Base-by-base conservation (phyloP, 2,113 vertebrate species). In the Calidris pygmaea region DNA sequence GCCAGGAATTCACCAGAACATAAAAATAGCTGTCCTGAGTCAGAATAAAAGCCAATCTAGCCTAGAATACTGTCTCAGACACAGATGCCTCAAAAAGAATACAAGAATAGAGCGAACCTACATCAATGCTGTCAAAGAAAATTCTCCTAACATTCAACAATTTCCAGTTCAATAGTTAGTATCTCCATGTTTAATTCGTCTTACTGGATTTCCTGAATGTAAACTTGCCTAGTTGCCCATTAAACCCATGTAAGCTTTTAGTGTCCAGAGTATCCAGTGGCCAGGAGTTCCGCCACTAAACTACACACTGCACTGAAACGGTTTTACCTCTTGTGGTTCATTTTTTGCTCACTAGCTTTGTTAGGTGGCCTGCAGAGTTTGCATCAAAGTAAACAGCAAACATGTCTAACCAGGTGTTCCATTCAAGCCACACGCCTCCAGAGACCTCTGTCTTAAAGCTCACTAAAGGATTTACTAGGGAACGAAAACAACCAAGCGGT, bases 361-460 rank as follows among this genome's bases (percentile, higher is more conserved):
- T 34, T 20, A 35, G 59, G 39, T 11, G n/a, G 3, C 26, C 29
- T 24, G 14, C 50, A 79, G 39, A 73, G 7, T 7, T 17, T 47
- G 15, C 53, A 83, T 43, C 13, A 67, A 48, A 66, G 27, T 56
- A 62, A 73, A 41, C 4, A 56, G 43, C 26, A 47, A 87, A 7
- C 18, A 55, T 12, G 13, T 59, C 52, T 50, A 66, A 62, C 1
- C 7, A 62, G 19, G 63, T 37, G 14, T 29, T 58, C 24, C 17
- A 50, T 34, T 34, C 19, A 53, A 0, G 2, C 8, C n/a, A 53
- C 12, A 6, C 0, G 5, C 8, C 22, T 47, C 39, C 67, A 78
- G 7, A 63, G 23, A 52, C 12, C n/a, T 22, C 29, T 68, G 8
- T 48, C 68, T 39, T 26, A 77, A 77, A 80, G 8, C 26, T 56